These are phyloP conservation scores for Cavia aperea DNA, from an alignment of 2,113 vertebrate genomes.

Conservation along the genomic window DNA sequence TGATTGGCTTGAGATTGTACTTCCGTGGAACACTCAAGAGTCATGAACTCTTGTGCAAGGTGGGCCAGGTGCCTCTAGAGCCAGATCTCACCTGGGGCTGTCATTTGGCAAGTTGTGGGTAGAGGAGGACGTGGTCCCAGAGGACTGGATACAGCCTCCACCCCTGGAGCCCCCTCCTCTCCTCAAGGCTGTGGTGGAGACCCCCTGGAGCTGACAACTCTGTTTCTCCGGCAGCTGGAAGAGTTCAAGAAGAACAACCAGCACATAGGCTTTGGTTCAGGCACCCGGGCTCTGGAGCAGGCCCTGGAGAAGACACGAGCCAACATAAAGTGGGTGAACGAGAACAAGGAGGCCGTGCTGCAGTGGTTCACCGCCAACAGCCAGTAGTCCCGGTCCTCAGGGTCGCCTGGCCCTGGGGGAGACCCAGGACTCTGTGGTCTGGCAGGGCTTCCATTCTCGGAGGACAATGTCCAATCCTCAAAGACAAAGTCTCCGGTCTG, in stretches of 20 bases:
- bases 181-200: neutral
- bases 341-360: constrained; percentile 73
- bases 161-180: too few relatives aligned
- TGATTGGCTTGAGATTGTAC: neutral
- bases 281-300: constrained; percentile 81
- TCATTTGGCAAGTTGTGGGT: neutral
- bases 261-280: constrained; percentile 75
- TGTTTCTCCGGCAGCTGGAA: constrained; percentile 77
- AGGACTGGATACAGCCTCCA: neutral
- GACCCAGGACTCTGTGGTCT: accelerated
- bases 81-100: neutral
- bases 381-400: neutral
- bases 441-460: neutral
- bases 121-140: neutral
- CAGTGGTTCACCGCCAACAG: constrained; percentile 73
- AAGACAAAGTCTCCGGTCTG: neutral
- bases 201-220: neutral
- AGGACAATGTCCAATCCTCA: neutral
- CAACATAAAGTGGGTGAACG: constrained; percentile 86
- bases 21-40: neutral
- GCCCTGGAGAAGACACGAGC: constrained; percentile 81
- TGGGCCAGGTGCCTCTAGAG: neutral
- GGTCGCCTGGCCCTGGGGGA: neutral
- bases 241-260: constrained; percentile 82
- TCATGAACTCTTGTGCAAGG: neutral